Conservation (phyloP, 2,888 invertebrate genomes). For the Teinopalpus imperialis region DNA sequence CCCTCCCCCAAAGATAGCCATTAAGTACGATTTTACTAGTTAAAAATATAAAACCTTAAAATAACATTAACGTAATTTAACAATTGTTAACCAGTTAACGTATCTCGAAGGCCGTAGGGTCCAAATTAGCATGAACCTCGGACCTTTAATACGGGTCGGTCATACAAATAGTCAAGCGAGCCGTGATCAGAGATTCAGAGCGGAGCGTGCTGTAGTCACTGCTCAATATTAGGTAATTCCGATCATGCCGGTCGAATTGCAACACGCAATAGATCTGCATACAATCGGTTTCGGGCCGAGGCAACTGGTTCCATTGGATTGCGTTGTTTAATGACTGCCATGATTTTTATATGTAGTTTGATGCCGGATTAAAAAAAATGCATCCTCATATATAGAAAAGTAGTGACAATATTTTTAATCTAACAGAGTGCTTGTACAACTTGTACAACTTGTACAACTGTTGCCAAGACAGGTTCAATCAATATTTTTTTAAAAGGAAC, state of each 20-base stretch:
- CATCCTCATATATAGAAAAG: too few relatives aligned
- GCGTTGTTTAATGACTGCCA: slow-evolving; percentile 28
- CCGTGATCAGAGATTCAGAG: slow-evolving; percentile 58
- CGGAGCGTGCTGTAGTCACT: slow-evolving; percentile 43
- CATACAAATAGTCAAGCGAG: slow-evolving; percentile 50
- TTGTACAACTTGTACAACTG: too few relatives aligned
- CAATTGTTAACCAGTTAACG: slow-evolving; percentile 38
- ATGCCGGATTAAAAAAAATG: background rate
- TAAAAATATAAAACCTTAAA: background rate
- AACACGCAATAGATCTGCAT: slow-evolving; percentile 50
- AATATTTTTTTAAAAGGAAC: too few relatives aligned
- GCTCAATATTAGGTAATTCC: slow-evolving; percentile 56
- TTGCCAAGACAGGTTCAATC: too few relatives aligned
- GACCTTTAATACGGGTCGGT: slow-evolving; percentile 35
- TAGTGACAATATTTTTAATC: too few relatives aligned
- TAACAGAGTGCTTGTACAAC: too few relatives aligned
- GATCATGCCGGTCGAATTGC: slow-evolving; percentile 51
- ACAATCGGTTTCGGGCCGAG: slow-evolving; percentile 43
- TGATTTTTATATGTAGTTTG: background rate
- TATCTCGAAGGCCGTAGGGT: slow-evolving; percentile 54
- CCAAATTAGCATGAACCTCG: slow-evolving; percentile 49
- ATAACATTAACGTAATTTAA: slow-evolving; percentile 14
- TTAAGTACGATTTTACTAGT: too few relatives aligned
- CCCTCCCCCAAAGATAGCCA: too few relatives aligned
- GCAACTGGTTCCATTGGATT: slow-evolving; percentile 35